Conservation (phyloP, 2,113 vertebrate genomes). For the Prinia subflava region DNA sequence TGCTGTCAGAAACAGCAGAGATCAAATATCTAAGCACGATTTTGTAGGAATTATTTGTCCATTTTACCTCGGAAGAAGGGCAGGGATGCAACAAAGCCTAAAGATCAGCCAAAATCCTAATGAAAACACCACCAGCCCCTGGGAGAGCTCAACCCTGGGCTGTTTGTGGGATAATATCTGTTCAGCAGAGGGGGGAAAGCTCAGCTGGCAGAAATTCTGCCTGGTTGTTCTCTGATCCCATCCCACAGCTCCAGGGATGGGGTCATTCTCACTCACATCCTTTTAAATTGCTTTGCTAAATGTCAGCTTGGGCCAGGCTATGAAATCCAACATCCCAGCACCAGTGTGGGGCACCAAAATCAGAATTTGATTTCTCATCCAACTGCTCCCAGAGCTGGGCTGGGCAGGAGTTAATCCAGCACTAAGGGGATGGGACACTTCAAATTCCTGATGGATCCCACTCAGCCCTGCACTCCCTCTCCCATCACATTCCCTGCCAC, state of each 20-base stretch:
- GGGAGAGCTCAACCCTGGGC: background rate
- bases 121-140: background rate
- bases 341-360: background rate
- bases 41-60: background rate
- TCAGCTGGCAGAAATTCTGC: background rate
- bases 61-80: background rate
- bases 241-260: background rate
- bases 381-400: background rate
- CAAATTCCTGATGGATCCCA: background rate
- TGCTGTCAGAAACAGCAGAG: background rate
- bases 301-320: background rate
- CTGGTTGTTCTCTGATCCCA: background rate
- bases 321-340: background rate
- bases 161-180: background rate
- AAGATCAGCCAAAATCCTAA: background rate
- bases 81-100: background rate
- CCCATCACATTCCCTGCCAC: background rate
- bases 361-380: too few species aligned
- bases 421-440: rapidly evolving
- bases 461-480: background rate
- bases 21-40: rapidly evolving
- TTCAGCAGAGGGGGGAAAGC: background rate
- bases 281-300: background rate
- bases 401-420: background rate
- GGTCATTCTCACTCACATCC: background rate